A percentile compares a stretch with the other conserved stretches of the same genome.
Conservation (phyloP, 2,797 vertebrate species). For the Tangara arthus region DNA sequence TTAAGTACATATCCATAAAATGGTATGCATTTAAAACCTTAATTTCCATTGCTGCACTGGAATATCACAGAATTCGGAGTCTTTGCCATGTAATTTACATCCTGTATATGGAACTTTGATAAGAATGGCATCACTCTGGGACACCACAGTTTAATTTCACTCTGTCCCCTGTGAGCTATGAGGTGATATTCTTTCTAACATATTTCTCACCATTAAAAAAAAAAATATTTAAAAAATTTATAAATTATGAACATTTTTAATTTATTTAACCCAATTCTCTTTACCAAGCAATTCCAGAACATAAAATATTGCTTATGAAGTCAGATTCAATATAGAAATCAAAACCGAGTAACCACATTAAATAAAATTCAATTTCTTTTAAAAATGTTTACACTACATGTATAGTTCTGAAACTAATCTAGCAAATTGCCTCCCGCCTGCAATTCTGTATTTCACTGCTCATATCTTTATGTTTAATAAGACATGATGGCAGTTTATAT, state of each 20-base stretch:
- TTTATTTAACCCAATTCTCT: not conserved
- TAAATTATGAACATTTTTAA: not conserved
- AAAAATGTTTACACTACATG: conserved; percentile 29
- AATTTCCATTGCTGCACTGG: not conserved
- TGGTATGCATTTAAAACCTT: not conserved
- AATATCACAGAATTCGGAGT: not conserved
- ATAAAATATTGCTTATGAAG: not conserved
- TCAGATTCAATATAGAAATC: conserved; percentile 31
- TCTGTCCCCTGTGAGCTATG: not conserved
- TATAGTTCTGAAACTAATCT: conserved; percentile 61
- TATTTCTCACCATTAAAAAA: not conserved
- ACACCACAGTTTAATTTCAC: not conserved
- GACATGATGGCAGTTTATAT: conserved; percentile 57
- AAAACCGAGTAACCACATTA: conserved; percentile 16
- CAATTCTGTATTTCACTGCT: conserved; percentile 59
- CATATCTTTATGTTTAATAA: conserved; percentile 54
- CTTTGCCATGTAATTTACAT: not conserved
- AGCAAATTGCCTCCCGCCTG: conserved; percentile 26
- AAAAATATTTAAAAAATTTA: not conserved
- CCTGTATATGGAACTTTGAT: not conserved
- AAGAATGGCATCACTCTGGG: not conserved
- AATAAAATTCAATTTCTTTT: conserved; percentile 45
- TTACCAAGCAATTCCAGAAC: not conserved
- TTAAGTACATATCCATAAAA: not conserved
- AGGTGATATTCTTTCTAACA: not conserved